Conservation (phyloP, 2,888 invertebrate species). For the Argynnis bischoffii region DNA sequence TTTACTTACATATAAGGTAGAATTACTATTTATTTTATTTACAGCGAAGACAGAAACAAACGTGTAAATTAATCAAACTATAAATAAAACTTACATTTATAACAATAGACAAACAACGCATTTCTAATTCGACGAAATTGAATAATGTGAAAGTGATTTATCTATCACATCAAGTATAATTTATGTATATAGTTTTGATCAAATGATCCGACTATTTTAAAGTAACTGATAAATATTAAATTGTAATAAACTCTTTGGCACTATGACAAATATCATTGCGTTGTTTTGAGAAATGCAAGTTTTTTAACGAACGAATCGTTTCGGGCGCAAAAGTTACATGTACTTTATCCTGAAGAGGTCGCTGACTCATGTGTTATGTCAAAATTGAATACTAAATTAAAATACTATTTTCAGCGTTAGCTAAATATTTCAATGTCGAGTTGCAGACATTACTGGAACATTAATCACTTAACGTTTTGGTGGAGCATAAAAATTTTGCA, state of each 20-base stretch:
- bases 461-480: slow-evolving; percentile 21
- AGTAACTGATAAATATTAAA: slow-evolving; percentile 13
- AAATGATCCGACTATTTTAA: slow-evolving; percentile 18
- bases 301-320: slow-evolving; percentile 23
- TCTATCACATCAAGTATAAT: slow-evolving; percentile 7
- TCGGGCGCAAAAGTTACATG: slow-evolving; percentile 40
- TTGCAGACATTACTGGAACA: slow-evolving; percentile 16
- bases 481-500: neutral
- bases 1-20: neutral
- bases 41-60: neutral
- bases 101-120: slow-evolving; percentile 5
- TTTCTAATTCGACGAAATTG: slow-evolving; percentile 10
- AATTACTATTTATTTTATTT: neutral
- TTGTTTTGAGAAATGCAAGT: slow-evolving; percentile 40
- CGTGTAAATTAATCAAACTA: neutral
- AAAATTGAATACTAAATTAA: slow-evolving; percentile 39
- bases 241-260: slow-evolving; percentile 46
- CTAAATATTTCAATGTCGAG: slow-evolving; percentile 48
- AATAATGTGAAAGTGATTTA: slow-evolving; percentile 16
- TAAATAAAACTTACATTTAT: slow-evolving; percentile 5
- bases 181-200: slow-evolving; percentile 11
- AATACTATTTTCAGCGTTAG: slow-evolving; percentile 45
- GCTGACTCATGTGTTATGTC: slow-evolving; percentile 43
- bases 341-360: slow-evolving; percentile 42
- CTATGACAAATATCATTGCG: slow-evolving; percentile 45